Evolutionary conservation across 2,113 vertebrate species (phyloP), one percentile per base, ranked within the genome.

Genomic region (Lamprologus sp.): DNA sequence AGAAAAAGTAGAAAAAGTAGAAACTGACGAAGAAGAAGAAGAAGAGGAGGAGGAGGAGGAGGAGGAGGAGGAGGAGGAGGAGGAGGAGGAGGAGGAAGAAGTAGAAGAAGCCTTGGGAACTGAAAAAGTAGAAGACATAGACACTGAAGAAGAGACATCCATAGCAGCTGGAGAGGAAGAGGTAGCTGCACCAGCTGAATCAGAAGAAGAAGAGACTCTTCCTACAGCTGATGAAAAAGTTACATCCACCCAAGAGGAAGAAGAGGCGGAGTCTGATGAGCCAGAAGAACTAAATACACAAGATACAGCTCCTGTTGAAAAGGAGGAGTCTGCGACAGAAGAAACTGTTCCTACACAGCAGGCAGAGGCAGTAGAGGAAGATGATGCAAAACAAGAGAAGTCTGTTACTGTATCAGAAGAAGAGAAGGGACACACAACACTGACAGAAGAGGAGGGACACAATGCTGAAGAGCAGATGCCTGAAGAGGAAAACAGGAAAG

Each of bases 241-340:
- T 54, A 35, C 19, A 9, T 56, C 21, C 19, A 4, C 47, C 6
- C 8, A 14, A 35, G 56, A 37, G 45, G 58, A 63, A 37, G 13
- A 26, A 60, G 65, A 45, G 17, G 37, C 42, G 37, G 60, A 82
- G 9, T 75, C 21, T 70, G 37, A 82, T 6, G 47, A 83, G 31
- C 63, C 12, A 40, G 77, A 31, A 40, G 79, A 89, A 26, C 51
- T 68, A 56, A 53, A 55, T 53, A 79, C 40, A 23, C 75, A 87
- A 42, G 81, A 91, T 21, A 86, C 84, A 31, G 82, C 56, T 53
- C 33, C 65, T 21, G 58, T 60, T 4, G 92, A 90, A n/a, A 42
- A 81, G 79, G 85, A 80, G 23, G 86, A 81, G 40, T 23, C 75
- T 58, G 81, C 17, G 8, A 26, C 40, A 9, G 75, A 88, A 47